These are phyloP conservation scores for Homarus gammarus DNA, from an alignment of 2,888 invertebrate species.

Conservation along the genomic window DNA sequence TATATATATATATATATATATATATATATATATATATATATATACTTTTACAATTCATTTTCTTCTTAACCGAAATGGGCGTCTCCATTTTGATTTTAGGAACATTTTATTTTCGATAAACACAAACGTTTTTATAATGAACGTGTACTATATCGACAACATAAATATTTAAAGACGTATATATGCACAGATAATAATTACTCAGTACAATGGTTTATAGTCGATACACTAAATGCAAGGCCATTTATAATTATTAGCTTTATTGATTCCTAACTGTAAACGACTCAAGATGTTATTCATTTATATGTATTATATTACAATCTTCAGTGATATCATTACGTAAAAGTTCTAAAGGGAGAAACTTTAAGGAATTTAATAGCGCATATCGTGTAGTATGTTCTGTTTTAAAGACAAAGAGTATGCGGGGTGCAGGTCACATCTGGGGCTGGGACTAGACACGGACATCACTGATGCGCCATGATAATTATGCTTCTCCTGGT, in stretches of 20 bases:
- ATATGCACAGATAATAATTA: no score
- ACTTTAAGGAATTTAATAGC: not conserved
- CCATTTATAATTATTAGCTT: no score
- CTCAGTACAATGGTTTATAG: no score
- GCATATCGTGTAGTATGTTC: conserved; percentile 45
- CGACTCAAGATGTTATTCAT: no score
- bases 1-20: conserved; percentile 39
- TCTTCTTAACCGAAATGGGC: not conserved
- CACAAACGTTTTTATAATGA: no score
- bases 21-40: conserved; percentile 33
- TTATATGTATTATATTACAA: no score
- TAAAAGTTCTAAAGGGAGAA: not conserved
- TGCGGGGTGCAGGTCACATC: conserved; percentile 61
- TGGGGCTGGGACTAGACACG: conserved; percentile 47
- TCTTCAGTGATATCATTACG: no score
- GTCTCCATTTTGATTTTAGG: conserved; percentile 26
- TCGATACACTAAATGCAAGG: no score
- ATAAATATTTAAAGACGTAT: no score
- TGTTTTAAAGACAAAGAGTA: conserved; percentile 33
- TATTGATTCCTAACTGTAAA: no score
- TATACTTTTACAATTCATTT: not conserved
- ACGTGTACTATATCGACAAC: no score
- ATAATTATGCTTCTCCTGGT: conserved; percentile 70
- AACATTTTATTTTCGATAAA: no score
- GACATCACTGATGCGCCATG: conserved; percentile 70